phyloP scores from a whole-genome alignment of 2,797 vertebrate species.

The Rhyacichthys aspro region DNA sequence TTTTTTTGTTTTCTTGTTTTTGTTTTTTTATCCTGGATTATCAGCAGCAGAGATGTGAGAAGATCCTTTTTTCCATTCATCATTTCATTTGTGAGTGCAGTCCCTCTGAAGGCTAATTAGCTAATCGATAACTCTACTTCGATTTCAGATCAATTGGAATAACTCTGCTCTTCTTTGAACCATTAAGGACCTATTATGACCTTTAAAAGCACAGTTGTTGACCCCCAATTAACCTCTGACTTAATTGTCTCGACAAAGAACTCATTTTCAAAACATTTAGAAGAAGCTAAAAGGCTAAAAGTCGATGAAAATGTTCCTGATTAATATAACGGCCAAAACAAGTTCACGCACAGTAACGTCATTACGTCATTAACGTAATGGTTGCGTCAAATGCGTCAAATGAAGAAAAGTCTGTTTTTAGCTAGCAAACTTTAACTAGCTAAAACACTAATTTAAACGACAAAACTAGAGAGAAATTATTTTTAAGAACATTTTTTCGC shows the following conservation, averaged over 20 bases:
- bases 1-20: too few relatives aligned
- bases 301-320: background rate
- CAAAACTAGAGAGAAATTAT: too few relatives aligned
- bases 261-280: slow-evolving; percentile 24
- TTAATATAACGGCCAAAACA: background rate
- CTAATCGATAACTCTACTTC: slow-evolving; percentile 43
- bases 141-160: slow-evolving; percentile 56
- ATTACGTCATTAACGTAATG: background rate
- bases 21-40: slow-evolving; percentile 19
- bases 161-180: slow-evolving; percentile 19
- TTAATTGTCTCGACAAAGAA: slow-evolving; percentile 12
- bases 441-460: too few relatives aligned
- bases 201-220: slow-evolving; percentile 29
- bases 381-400: too few relatives aligned
- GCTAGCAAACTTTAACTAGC: too few relatives aligned
- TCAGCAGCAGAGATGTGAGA: background rate
- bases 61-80: slow-evolving; percentile 20
- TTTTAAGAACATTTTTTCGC: too few relatives aligned
- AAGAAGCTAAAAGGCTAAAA: background rate
- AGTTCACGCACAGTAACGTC: background rate
- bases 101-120: slow-evolving; percentile 35
- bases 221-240: slow-evolving; percentile 18
- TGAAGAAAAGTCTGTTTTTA: too few relatives aligned
- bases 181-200: slow-evolving; percentile 43
- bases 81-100: slow-evolving; percentile 23